These are phyloP conservation scores for Manis javanica DNA, from an alignment of 2,797 vertebrate species.

Conservation along the genomic window DNA sequence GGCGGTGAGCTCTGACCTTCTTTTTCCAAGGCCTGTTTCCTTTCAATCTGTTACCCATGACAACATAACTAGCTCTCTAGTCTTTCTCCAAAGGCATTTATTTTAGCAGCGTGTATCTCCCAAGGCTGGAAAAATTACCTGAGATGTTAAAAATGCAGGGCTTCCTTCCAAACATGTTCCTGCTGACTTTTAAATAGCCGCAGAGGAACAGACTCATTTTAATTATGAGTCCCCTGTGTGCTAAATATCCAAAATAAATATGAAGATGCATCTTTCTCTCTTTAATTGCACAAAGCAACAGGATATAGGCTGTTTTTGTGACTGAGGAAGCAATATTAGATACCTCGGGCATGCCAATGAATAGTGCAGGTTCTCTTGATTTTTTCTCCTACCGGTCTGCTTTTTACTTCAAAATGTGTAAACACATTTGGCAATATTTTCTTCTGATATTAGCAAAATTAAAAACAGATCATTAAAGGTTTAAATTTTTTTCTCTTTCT, in stretches of 20 bases:
- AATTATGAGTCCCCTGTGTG: neutral
- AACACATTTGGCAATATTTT: neutral
- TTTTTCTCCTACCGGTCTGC: neutral
- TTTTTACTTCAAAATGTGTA: slow-evolving; percentile 20
- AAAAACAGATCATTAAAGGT: neutral
- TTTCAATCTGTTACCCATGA: accelerated
- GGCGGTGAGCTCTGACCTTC: neutral
- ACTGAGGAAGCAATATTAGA: neutral
- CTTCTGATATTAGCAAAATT: neutral
- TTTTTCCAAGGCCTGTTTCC: neutral
- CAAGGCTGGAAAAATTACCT: slow-evolving; percentile 53
- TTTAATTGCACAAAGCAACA: neutral
- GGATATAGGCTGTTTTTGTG: neutral
- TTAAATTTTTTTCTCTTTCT: neutral
- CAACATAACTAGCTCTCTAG: neutral
- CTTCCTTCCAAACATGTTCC: neutral
- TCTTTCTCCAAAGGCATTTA: neutral
- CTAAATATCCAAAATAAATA: neutral
- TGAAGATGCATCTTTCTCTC: neutral
- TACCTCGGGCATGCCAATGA: neutral
- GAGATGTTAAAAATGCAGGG: neutral
- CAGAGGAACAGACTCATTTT: neutral
- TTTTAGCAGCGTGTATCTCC: slow-evolving; percentile 13
- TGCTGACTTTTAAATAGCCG: neutral
- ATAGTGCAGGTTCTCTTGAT: neutral